phyloP scores from a whole-genome alignment of 2,797 vertebrate species.

The Pogonophryne albipinna region DNA sequence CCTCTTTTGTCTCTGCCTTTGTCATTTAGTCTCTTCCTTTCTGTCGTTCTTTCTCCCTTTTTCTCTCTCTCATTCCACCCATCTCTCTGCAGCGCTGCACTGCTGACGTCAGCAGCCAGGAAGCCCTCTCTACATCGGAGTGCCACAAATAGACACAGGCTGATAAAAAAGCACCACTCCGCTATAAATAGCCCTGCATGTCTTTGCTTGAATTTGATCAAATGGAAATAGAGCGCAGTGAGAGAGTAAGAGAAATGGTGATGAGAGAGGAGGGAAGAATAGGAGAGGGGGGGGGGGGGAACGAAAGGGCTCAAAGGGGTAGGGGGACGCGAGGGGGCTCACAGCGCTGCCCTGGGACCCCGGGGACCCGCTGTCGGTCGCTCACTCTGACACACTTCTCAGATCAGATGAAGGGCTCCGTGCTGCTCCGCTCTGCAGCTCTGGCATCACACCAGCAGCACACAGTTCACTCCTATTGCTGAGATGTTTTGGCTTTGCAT shows the following conservation, averaged over 20 bases:
- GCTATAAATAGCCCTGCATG: constrained; percentile 85
- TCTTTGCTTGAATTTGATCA: constrained; percentile 81
- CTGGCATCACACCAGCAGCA: constrained; percentile 62
- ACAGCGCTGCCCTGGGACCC: constrained; percentile 50
- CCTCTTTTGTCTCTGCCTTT: constrained; percentile 48
- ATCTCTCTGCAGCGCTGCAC: constrained; percentile 81
- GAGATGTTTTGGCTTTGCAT: constrained; percentile 38
- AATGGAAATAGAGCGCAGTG: constrained; percentile 71
- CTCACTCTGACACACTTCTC: constrained; percentile 77
- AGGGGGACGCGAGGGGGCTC: constrained; percentile 44
- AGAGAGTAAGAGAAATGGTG: constrained; percentile 29
- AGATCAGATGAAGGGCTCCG: constrained; percentile 71
- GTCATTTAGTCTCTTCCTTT: constrained; percentile 47
- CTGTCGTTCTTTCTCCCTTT: constrained; percentile 19
- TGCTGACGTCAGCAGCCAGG: constrained; percentile 86
- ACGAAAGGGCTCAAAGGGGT: constrained; percentile 26
- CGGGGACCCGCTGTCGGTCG: constrained; percentile 66
- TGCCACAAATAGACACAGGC: constrained; percentile 86
- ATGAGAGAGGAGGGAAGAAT: constrained; percentile 30
- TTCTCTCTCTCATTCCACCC: constrained; percentile 42
- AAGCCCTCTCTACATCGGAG: constrained; percentile 86
- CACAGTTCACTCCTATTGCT: constrained; percentile 50
- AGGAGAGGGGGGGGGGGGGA: not conserved
- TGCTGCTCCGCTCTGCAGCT: constrained; percentile 54
- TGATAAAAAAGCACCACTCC: constrained; percentile 84